Evolutionary conservation across 2,113 vertebrate species (phyloP), one percentile per base, ranked within the genome.

Genomic region (Hepsetus odoe): DNA sequence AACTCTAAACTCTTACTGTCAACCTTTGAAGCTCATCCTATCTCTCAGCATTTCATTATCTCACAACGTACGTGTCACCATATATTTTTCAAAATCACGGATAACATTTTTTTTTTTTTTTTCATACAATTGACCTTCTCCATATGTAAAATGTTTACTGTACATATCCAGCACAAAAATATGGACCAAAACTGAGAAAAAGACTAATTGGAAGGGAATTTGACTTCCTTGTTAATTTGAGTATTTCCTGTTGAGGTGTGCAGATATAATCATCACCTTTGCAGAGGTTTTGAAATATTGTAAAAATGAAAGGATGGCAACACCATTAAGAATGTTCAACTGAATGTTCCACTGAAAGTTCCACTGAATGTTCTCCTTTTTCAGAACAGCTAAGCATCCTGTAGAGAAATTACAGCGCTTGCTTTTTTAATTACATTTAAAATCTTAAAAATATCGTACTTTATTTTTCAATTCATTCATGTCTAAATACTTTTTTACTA

Each of bases 161-260:
- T 38, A 38, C 4, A 38, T 38, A 38, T 38, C 8, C 8, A 38
- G 35, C 35, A 38, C 35, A 38, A 38, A n/a, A n/a, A n/a, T n/a
- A 38, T 44, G 12, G 16, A 6, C 12, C 2, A 3, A 2, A 42
- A 44, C 2, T 14, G 42, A 44, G 26, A 56, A 56, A 28, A 1
- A 4, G 24, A 30, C 4, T 3, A 30, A 62, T 2, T 62, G 59
- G 33, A 62, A 62, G 30, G 16, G 16, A 32, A 62, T 62, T 62
- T 62, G 28, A 33, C 59, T 6, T 28, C 18, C 51, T 24, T 46
- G 26, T 32, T 46, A 8, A 38, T 49, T 61, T 20, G 3, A 7
- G 20, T 16, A 38, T 35, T 76, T 65, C 73, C 72, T 64, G 42
- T 75, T 75, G 59, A 75, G 59, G 72, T 76, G 32, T 65, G 44